Conservation (phyloP, 2,888 invertebrate genomes). For the Netelia inedita region DNA sequence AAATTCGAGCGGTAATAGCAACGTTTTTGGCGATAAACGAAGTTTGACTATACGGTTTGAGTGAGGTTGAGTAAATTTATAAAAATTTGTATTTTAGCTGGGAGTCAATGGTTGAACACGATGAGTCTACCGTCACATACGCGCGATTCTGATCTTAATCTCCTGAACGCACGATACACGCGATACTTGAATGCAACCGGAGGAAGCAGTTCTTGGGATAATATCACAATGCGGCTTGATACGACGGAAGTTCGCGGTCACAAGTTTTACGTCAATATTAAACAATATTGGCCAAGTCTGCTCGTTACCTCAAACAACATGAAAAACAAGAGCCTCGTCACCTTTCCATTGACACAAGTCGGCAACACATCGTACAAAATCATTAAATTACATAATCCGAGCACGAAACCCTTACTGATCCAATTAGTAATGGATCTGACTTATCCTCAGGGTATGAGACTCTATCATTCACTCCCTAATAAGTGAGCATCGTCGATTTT, state of each 20-base stretch:
- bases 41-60: conserved; percentile 40
- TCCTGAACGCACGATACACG: conserved; percentile 88
- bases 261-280: conserved; percentile 89
- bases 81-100: conserved; percentile 84
- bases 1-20: conserved; percentile 87
- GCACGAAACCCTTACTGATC: conserved; percentile 89
- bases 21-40: conserved; percentile 16
- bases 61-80: neutral
- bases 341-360: conserved; percentile 91
- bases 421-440: conserved; percentile 91
- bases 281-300: conserved; percentile 89
- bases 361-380: conserved; percentile 89
- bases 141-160: conserved; percentile 89
- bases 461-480: conserved; percentile 86
- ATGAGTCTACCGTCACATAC: conserved; percentile 88
- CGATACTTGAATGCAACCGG: conserved; percentile 87
- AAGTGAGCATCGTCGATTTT: conserved; percentile 79
- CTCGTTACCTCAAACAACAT: conserved; percentile 74
- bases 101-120: conserved; percentile 90
- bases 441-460: conserved; percentile 89
- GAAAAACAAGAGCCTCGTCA: conserved; percentile 86
- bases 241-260: conserved; percentile 90
- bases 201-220: conserved; percentile 86
- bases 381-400: conserved; percentile 91
- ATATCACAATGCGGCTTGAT: conserved; percentile 91